Base-by-base conservation (phyloP, 53 echinoderm and acorn worm genomes). In the Paelopatides confundens region DNA sequence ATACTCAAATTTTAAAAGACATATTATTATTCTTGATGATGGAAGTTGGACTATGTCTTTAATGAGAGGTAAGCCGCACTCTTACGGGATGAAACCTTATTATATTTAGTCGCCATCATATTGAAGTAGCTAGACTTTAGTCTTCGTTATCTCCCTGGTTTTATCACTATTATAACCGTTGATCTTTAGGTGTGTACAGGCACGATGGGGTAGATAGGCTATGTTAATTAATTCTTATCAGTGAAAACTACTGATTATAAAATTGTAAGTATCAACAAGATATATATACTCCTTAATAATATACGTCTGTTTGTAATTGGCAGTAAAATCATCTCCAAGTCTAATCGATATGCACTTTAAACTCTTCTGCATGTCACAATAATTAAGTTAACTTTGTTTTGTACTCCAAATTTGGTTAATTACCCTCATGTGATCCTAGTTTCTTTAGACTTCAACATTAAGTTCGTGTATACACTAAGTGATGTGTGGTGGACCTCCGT, bases 171-270 rank as follows among this genome's bases (percentile, higher is more conserved):
- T 6, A 21, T 74, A 39, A 39, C 74, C 74, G 26, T 37, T 74
- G 47, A 35, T 74, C 74, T 35, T 23, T 6, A 74, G 26, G 39
- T 74, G 38, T 74, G 46, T 39, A 74, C 74, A 21, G 10, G 17
- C 74, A 21, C 18, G 74, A 74, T 74, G 18, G 24, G n/a, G 74
- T 35, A 26, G 74, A 74, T 74, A n/a, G n/a, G n/a, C n/a, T n/a
- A 74, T 38, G 74, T 36, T 74, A 74, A 74, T 74, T 74, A 74
- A 74, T 10, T 39, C 74, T 74, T 74, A 74, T 74, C 74, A 26
- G n/a, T 26, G 58, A 39, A 74, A 74, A 74, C 40, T 74, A 29
- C 40, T 40, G 74, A 74, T 74, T 74, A 43, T 74, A 67, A 39
- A 24, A 21, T 43, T 30, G 36, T 30, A 68, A 32, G 43, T 43